Evolutionary conservation across 2,113 vertebrate species (phyloP).

Genomic region (Felis chaus): DNA sequence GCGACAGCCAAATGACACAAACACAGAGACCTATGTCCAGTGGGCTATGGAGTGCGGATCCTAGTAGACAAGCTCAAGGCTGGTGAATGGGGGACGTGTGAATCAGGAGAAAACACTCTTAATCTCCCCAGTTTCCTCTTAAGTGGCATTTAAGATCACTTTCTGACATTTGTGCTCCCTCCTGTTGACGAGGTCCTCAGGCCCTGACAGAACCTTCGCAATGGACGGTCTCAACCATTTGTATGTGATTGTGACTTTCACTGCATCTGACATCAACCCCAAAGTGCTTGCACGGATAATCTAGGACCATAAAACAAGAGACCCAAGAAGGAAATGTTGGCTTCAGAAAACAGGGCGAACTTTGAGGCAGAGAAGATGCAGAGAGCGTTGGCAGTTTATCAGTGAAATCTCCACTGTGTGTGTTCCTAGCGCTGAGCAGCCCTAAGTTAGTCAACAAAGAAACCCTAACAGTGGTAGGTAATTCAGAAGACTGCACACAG

Average conservation of each 20-base stretch:
- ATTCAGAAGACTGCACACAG: neutral
- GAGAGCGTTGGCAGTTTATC: no score
- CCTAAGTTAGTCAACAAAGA: neutral
- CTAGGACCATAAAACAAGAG: neutral
- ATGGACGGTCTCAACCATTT: neutral
- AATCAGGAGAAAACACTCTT: neutral
- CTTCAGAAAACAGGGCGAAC: neutral
- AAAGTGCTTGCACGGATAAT: neutral
- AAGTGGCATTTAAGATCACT: neutral
- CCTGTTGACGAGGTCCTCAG: neutral
- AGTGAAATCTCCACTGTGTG: neutral
- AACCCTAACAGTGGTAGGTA: no score
- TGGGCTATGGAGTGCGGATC: neutral
- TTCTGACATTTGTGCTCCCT: neutral
- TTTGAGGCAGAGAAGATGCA: neutral
- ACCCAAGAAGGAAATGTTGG: neutral
- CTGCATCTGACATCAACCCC: neutral
- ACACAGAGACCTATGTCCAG: neutral
- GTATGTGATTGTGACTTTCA: neutral
- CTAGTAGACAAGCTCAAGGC: neutral
- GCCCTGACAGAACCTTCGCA: neutral
- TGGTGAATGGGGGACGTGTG: neutral
- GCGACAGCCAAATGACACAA: neutral
- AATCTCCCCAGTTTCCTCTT: neutral
- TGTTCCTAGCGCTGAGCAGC: neutral